Base-by-base conservation (phyloP, 2,797 vertebrate species). In the Rhynchotus rufescens region DNA sequence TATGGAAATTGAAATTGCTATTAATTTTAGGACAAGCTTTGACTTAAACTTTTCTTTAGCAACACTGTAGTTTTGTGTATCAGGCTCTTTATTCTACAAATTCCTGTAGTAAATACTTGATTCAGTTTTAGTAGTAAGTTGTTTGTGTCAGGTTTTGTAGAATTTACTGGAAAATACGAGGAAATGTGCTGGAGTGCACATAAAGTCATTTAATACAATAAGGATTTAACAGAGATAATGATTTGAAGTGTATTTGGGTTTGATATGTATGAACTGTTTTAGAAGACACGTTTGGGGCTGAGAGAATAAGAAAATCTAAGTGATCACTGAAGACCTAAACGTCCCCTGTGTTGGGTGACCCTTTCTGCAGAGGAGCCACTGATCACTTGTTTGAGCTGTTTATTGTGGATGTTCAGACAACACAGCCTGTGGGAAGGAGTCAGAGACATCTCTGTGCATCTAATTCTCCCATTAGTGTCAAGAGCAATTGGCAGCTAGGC, bases 361-460 rank as follows among this genome's bases (percentile, higher is more conserved):
- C 2, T 65, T 42, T 12, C 28, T 79, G 71, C 4, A 47, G 16
- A 47, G 64, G 49, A 34, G 2, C 2, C 9, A 2, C 12, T n/a
- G 65, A 60, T 40, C 40, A 13, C 7, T 36, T 20, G 1, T 10
- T 5, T 13, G 13, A 40, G 52, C 49, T 83, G 1, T 80, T 81
- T 3, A 3, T 8, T 49, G 34, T 62, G 45, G n/a, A 17, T 25
- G 32, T 32, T 51, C 12, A 34, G 79, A 66, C 32, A 75, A 13
- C 6, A n/a, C 34, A 79, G 87, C 90, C 86, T 20, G 52, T 38
- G 92, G 79, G 79, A 65, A 94, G 83, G 59, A 91, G 36, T 36
- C 22, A 26, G 89, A 66, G 73, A 21, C 25, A 2, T 61, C 51
- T 67, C 73, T 67, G 30, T 44, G 40, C 20, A 2, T 20, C 0